phyloP scores from a whole-genome alignment of 1,140 invertebrate species.

The Danaus melanippus region DNA sequence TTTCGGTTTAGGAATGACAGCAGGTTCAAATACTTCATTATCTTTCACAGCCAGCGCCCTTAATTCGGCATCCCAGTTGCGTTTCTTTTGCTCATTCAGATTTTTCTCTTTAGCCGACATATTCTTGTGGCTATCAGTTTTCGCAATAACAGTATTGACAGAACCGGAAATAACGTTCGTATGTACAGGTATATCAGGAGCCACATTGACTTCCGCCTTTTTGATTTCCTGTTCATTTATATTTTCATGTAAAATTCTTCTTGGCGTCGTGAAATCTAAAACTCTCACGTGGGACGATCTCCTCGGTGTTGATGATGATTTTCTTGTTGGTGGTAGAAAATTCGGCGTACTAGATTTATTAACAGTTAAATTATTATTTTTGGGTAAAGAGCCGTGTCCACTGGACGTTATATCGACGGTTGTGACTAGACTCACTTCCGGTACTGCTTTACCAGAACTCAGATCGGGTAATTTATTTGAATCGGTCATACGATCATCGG shows the following conservation, averaged over 20 bases:
- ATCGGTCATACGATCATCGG: constrained; percentile 9
- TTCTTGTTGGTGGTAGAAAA: constrained; percentile 37
- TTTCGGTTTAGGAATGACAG: constrained; percentile 19
- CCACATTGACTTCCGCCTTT: constrained; percentile 1
- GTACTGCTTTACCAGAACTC: constrained; percentile 9
- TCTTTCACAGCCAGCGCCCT: constrained; percentile 29
- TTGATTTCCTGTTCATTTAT: constrained; percentile 31
- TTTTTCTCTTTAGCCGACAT: constrained; percentile 22
- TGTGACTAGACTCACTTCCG: constrained; percentile 34
- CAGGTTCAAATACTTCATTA: constrained; percentile 14
- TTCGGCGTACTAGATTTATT: constrained; percentile 45
- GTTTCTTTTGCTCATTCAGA: constrained; percentile 30
- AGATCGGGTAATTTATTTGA: constrained; percentile 1
- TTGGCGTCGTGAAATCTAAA: constrained; percentile 58
- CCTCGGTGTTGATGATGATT: constrained; percentile 59
- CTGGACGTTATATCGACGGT: constrained; percentile 31
- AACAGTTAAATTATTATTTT: constrained; percentile 32
- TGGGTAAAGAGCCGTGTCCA: constrained; percentile 43
- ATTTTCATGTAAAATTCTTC: constrained; percentile 51
- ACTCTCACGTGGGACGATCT: constrained; percentile 55
- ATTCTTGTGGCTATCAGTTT: constrained; percentile 11
- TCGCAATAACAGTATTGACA: constrained; percentile 1
- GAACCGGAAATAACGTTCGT: constrained; percentile 3
- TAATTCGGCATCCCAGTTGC: constrained; percentile 57
- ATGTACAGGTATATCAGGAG: constrained; percentile 16